Conservation (phyloP, 2,797 vertebrate genomes). For the Liparis tanakae region DNA sequence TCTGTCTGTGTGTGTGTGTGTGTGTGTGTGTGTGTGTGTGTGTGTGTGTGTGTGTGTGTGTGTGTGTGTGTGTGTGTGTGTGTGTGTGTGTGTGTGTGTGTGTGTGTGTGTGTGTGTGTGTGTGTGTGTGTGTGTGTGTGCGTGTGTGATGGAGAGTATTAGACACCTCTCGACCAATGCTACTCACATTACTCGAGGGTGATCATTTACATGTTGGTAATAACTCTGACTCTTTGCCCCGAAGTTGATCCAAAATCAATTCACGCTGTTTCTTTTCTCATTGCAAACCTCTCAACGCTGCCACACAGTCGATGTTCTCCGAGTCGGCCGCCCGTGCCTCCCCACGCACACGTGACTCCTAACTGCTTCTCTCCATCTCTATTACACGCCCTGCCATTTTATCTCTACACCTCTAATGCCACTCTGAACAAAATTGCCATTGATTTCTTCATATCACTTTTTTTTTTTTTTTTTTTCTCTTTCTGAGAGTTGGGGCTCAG, state of each 20-base stretch:
- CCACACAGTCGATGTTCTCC: constrained; percentile 60
- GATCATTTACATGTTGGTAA: constrained; percentile 52
- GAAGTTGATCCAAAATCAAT: constrained; percentile 58
- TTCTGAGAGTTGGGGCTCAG: constrained; percentile 31
- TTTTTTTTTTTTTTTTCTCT: constrained; percentile 25
- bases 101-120: constrained; percentile 2
- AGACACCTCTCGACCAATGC: constrained; percentile 20
- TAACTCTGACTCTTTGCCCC: constrained; percentile 26
- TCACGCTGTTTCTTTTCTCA: constrained; percentile 33
- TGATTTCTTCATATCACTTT: constrained; percentile 50
- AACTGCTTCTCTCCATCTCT: constrained; percentile 51
- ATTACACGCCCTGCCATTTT: constrained; percentile 56
- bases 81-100: too few relatives aligned
- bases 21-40: too few relatives aligned
- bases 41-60: too few relatives aligned
- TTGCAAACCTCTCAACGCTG: constrained; percentile 48
- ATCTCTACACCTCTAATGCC: constrained; percentile 48
- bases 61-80: too few relatives aligned
- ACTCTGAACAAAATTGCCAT: constrained; percentile 60
- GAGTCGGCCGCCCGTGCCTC: constrained; percentile 24
- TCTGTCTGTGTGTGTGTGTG: too few relatives aligned
- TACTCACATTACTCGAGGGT: constrained; percentile 31
- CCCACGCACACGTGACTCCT: constrained; percentile 25
- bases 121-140: constrained; percentile 3
- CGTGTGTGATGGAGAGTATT: constrained; percentile 6